phyloP scores from a whole-genome alignment of 2,888 invertebrate species.

The Gastracanthus pulcherrimus region DNA sequence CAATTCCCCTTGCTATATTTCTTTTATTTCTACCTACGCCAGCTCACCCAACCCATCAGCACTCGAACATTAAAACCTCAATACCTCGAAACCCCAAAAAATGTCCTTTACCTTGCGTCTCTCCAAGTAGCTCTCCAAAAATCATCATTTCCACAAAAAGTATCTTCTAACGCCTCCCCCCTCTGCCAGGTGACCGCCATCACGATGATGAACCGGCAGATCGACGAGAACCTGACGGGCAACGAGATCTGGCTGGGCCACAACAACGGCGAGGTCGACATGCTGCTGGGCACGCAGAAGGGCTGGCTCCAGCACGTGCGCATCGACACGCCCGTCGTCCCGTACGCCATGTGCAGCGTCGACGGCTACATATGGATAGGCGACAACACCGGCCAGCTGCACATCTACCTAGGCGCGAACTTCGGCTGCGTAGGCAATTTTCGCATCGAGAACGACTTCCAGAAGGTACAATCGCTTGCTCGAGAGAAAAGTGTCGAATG shows the following conservation, averaged over 20 bases:
- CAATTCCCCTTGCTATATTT: too few relatives aligned
- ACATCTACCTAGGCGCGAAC: slow-evolving; percentile 84
- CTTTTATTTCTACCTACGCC: too few relatives aligned
- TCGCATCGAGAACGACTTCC: slow-evolving; percentile 83
- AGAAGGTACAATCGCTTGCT: too few relatives aligned
- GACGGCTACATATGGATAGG: slow-evolving; percentile 92
- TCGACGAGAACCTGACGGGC: slow-evolving; percentile 72
- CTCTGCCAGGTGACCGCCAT: slow-evolving; percentile 81
- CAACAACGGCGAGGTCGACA: slow-evolving; percentile 83
- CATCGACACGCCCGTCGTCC: slow-evolving; percentile 80
- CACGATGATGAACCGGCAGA: slow-evolving; percentile 70
- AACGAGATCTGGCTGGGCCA: slow-evolving; percentile 88
- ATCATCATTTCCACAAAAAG: too few relatives aligned
- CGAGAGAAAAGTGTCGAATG: too few relatives aligned
- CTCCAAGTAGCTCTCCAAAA: too few relatives aligned
- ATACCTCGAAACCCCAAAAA: too few relatives aligned
- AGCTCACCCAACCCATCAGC: too few relatives aligned
- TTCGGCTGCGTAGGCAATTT: slow-evolving; percentile 74
- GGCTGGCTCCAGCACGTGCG: slow-evolving; percentile 82
- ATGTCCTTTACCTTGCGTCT: too few relatives aligned
- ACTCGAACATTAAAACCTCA: too few relatives aligned
- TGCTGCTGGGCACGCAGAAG: slow-evolving; percentile 79
- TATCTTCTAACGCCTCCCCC: too few relatives aligned
- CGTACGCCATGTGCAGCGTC: slow-evolving; percentile 87
- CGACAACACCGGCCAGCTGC: slow-evolving; percentile 90